A percentile compares a stretch with the other conserved stretches of the same genome.
phyloP scores from a whole-genome alignment of 1,140 invertebrate genomes.

The Saccostrea glomerata region DNA sequence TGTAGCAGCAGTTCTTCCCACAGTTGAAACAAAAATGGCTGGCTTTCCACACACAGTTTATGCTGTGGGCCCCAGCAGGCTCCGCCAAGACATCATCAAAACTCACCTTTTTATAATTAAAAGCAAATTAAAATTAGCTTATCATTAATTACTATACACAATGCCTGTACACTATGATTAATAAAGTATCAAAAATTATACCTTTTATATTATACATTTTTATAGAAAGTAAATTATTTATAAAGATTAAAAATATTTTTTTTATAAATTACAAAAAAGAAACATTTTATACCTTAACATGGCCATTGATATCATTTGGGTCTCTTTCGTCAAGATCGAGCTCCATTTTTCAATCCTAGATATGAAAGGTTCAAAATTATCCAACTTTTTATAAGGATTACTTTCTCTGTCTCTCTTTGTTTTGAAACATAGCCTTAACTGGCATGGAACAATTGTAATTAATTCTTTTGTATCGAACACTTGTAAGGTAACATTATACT shows the following conservation, averaged over 20 bases:
- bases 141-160: neutral
- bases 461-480: neutral
- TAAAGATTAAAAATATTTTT: neutral
- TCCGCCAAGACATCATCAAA: constrained; percentile 60
- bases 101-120: constrained; percentile 37
- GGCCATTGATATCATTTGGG: constrained; percentile 45
- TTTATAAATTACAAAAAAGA: neutral
- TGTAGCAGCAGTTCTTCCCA: constrained; percentile 86
- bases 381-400: neutral
- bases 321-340: constrained; percentile 45
- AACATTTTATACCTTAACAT: constrained; percentile 29
- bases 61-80: constrained; percentile 81
- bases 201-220: too few species aligned
- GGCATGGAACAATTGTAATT: neutral
- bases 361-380: neutral
- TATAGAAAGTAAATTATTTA: neutral
- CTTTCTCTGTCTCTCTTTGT: neutral
- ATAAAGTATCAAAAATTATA: neutral
- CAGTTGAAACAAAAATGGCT: constrained; percentile 85
- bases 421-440: neutral
- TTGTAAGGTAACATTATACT: too few species aligned
- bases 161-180: neutral
- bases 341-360: neutral
- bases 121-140: neutral
- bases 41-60: constrained; percentile 87